Evolutionary conservation across 2,113 vertebrate genomes (phyloP), one percentile per base, ranked within the genome.

Genomic region (Okapia johnstoni): DNA sequence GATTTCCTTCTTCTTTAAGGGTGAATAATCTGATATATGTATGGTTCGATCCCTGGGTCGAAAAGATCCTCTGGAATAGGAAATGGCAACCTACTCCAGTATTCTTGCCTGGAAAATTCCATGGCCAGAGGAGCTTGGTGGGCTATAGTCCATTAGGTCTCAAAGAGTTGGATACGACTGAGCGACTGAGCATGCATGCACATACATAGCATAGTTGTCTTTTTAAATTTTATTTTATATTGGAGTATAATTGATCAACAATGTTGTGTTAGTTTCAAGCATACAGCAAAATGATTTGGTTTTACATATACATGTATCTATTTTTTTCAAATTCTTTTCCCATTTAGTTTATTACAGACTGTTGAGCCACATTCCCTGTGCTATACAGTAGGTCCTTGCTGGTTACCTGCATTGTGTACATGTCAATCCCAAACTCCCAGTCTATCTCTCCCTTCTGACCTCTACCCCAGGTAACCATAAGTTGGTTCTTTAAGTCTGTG

Each of bases 101-200:
- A 76, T 43, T 43, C 12, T 43, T 43, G 6, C 40, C 40, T 26
- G 12, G 70, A 26, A 76, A 76, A 85, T 79, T 86, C 7, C 6
- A 1, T 48, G 70, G 21, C 33, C 70, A 76, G 3, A 26, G 70
- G 70, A 76, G 23, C 40, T 12, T 43, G 70, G 40, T 76, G 12
- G 36, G 40, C 6, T 43, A 43, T 25, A 43, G 70, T 73, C 10
- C 36, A 25, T 25, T 0, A 0, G 21, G 36, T 73, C 70, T 40
- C 70, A 43, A 43, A 43, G 70, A 76, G 12, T 26, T 76, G 70
- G 23, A 43, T 0, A 3, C 0, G 0, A 43, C 40, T 43, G 55
- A 57, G 55, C 55, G 9, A 25, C 55, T 57, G 55, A 57, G 55
- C 55, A 57, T 25, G 23, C 55, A 25, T 36, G 25, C 26, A 19